A percentile compares a stretch with the other conserved stretches of the same genome.
These are phyloP conservation scores for Hippoglossus hippoglossus DNA, from an alignment of 2,797 vertebrate genomes.

Conservation along the genomic window DNA sequence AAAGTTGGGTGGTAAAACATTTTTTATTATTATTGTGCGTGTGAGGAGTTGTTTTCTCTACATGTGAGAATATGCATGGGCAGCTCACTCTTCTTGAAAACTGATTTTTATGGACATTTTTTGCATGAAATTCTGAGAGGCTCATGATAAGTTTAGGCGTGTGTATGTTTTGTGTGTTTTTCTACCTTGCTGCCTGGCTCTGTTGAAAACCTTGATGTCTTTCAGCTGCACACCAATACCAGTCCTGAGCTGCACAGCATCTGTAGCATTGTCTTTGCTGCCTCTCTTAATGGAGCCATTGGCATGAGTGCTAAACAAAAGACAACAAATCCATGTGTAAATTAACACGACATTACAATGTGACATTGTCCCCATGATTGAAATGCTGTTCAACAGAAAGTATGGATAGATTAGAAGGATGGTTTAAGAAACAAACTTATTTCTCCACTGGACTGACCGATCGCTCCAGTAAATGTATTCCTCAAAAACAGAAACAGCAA, in stretches of 20 bases:
- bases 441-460: slow-evolving; percentile 78
- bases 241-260: slow-evolving; percentile 92
- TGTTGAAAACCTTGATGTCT: slow-evolving; percentile 99
- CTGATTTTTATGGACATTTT: background rate
- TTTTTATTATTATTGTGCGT: background rate
- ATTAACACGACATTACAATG: background rate
- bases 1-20: background rate
- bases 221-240: slow-evolving; percentile 97
- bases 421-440: slow-evolving; percentile 1
- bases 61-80: background rate
- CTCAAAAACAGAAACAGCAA: slow-evolving; percentile 96
- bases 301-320: slow-evolving; percentile 89
- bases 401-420: background rate
- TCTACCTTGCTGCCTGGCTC: slow-evolving; percentile 93
- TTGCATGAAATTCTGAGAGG: no score
- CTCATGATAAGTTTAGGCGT: background rate
- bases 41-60: background rate
- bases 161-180: background rate
- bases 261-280: slow-evolving; percentile 94
- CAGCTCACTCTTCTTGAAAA: no score
- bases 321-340: slow-evolving; percentile 13
- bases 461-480: slow-evolving; percentile 99
- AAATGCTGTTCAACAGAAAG: background rate
- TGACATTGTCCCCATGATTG: background rate
- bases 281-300: slow-evolving; percentile 98